Percentiles rank a stretch among this genome's conserved stretches.
These are phyloP conservation scores for Characodon lateralis DNA, from an alignment of 2,797 vertebrate genomes.

Conservation along the genomic window DNA sequence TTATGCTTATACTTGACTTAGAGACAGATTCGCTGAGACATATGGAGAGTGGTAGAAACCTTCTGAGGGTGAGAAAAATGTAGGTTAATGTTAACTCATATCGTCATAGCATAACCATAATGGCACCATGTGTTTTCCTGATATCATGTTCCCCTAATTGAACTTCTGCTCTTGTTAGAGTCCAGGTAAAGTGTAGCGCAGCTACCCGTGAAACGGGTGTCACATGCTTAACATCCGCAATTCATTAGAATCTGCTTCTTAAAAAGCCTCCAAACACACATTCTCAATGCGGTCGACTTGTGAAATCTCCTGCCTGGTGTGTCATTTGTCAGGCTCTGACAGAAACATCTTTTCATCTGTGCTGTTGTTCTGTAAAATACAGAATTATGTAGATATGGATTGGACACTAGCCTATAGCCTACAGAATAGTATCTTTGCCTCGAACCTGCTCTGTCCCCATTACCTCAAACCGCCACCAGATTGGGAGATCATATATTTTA, in stretches of 20 bases:
- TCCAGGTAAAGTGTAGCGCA: conserved; percentile 1
- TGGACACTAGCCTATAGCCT: conserved; percentile 54
- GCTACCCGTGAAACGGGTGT: conserved; percentile 39
- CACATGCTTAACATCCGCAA: conserved; percentile 37
- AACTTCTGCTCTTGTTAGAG: conserved; percentile 27
- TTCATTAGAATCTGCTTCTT: conserved; percentile 24
- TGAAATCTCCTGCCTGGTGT: conserved; percentile 13
- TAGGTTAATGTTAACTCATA: neutral
- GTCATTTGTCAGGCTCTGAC: conserved; percentile 21
- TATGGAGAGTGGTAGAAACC: neutral
- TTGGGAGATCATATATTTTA: conserved; percentile 87
- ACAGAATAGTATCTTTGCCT: conserved; percentile 62
- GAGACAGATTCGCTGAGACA: neutral
- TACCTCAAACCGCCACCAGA: conserved; percentile 78
- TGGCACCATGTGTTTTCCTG: neutral
- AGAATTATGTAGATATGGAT: conserved; percentile 51
- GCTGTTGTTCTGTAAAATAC: conserved; percentile 36
- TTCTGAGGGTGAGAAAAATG: neutral
- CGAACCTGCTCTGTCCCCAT: conserved; percentile 70
- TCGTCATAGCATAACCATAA: neutral
- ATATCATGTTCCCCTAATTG: conserved; percentile 3
- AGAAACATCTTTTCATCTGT: conserved; percentile 41
- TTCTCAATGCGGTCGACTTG: neutral
- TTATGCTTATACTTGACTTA: neutral
- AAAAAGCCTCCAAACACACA: conserved; percentile 13